Base-by-base conservation (phyloP, 2,888 invertebrate genomes). In the Caenorhabditis drosophilae region DNA sequence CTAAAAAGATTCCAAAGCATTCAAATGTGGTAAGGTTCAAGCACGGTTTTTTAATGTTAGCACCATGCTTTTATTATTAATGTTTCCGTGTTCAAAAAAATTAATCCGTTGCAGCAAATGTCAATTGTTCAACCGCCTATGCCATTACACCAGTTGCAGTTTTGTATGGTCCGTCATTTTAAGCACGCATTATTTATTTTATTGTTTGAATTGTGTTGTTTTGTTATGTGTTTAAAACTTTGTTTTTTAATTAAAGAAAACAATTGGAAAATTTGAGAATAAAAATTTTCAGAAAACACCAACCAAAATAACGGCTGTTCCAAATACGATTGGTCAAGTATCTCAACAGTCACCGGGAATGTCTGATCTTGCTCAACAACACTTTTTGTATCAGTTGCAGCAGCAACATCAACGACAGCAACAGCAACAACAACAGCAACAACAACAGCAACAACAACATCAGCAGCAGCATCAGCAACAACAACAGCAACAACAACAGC, bases 71-170 rank as follows among this genome's bases (percentile, higher is more conserved):
- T 36, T 36, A 4, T 16, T 36, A 3, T 7, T 36, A 36, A 4
- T 3, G 4, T 36, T 16, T 7, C 12, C 36, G 4, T 15, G n/a
- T 36, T 36, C 16, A 36, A 36, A 7, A 16, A 7, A 16, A 36
- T 7, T 4, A 15, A 36, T 7, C 36, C 12, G 34, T 66, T 66
- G 23, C 59, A 66, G 66, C 66, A 66, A 60, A 66, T 66, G 59
- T 66, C 66, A 16, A 66, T 60, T 48, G 66, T 66, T 35, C 56
- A 66, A 26, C 56, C 66, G 31, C 66, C 66, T 23, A 41, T 54
- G 16, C 66, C 59, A 31, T 49, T 66, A 9, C 59, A 66, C 53
- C 52, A 66, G 42, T 35, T 59, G 26, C 59, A 59, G 27, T 49
- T 34, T 46, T 46, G 58, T 22, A 54, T 59, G 64, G 64, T 64